Percentiles rank a stretch among this genome's conserved stretches.
Conservation (phyloP, 2,888 invertebrate species). For the Acrobasis suavella region DNA sequence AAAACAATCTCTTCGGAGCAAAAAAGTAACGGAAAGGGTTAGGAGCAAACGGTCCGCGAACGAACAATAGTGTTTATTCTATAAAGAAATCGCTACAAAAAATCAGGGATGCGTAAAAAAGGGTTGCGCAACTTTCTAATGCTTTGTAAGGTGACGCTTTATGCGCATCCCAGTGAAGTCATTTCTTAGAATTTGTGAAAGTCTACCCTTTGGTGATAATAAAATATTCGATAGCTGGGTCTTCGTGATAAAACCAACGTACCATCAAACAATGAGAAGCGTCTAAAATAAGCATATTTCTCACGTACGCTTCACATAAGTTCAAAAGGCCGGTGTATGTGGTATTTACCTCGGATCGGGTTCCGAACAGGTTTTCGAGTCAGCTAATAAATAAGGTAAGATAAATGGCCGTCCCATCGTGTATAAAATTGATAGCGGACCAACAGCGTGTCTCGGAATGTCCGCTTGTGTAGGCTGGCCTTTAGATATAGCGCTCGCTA, state of each 20-base stretch:
- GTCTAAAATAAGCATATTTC: constrained; percentile 37
- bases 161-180: constrained; percentile 46
- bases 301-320: constrained; percentile 44
- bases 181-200: constrained; percentile 74
- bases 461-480: constrained; percentile 57
- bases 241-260: constrained; percentile 14
- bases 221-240: constrained; percentile 39
- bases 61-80: constrained; percentile 66
- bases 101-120: constrained; percentile 66
- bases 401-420: constrained; percentile 78
- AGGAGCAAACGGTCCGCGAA: constrained; percentile 64
- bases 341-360: constrained; percentile 60
- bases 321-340: constrained; percentile 44
- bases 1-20: constrained; percentile 57
- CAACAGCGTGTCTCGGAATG: constrained; percentile 66
- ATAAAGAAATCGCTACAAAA: constrained; percentile 67
- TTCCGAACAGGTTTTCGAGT: constrained; percentile 74
- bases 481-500: constrained; percentile 51
- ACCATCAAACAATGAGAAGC: constrained; percentile 12
- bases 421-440: constrained; percentile 80
- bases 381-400: constrained; percentile 79
- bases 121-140: constrained; percentile 82
- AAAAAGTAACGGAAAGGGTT: constrained; percentile 78
- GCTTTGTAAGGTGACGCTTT: constrained; percentile 74
- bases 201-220: constrained; percentile 58